Evolutionary conservation across 2,888 invertebrate genomes (phyloP), one percentile per base, ranked within the genome.

Genomic region (Cephus pulcher): DNA sequence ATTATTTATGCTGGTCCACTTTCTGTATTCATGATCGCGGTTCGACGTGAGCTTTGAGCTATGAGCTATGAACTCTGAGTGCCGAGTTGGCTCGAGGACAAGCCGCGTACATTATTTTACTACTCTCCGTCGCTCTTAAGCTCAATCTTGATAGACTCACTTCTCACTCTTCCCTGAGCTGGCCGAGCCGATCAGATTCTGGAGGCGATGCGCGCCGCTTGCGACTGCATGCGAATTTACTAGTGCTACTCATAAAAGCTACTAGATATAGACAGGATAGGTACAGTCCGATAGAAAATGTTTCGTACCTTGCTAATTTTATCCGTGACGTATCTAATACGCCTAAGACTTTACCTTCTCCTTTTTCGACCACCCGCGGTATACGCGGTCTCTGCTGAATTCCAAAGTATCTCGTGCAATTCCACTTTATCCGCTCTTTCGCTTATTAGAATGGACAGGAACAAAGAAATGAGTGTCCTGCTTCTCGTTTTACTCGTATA

Each of bases 161-260:
- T 56, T 56, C 23, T 56, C 56, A 2, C 56, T 56, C 56, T 23
- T 56, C 23, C 23, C 23, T 15, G 23, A 6, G 15, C 40, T 40
- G 6, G 15, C 40, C 15, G 6, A 15, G 23, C 56, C 56, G 56
- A 56, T 56, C 56, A 23, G 23, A 56, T 56, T 56, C 9, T 23
- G 6, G 56, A 56, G 1, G 56, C 9, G 33, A 71, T 34, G 71
- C 12, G 71, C 32, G 71, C 32, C 32, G 71, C 76, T 82, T 80
- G 79, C 80, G 80, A 81, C 77, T 79, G 82, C 77, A 77, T 76
- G 78, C 40, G 75, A 81, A 80, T 56, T 77, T 76, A 73, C 73
- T 70, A 79, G 80, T 81, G 81, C 80, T 79, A 81, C 77, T 80
- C 78, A 78, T 73, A 76, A 69, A 40, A 69, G 74, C 37, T 30